Conservation (phyloP, 30 jellyfish, hydroid and myxozoan species). For the Aurelia sp. region DNA sequence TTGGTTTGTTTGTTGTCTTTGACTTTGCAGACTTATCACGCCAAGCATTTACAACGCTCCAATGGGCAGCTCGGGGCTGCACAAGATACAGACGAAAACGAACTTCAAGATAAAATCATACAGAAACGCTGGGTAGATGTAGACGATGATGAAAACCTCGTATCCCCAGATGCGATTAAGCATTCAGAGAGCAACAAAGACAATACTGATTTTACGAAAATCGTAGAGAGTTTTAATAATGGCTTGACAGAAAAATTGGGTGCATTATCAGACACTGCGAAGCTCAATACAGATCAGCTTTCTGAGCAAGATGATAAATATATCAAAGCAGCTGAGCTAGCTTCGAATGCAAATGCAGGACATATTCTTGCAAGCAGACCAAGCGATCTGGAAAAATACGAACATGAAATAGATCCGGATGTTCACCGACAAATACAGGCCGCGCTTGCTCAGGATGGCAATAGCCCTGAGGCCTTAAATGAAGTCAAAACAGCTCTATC, state of each 20-base stretch:
- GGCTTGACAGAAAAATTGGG: constrained; percentile 56
- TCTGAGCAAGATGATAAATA: constrained; percentile 58
- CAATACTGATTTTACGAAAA: constrained; percentile 59
- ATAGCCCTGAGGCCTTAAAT: constrained; percentile 47
- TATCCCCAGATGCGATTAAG: constrained; percentile 35
- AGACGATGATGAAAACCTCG: constrained; percentile 54
- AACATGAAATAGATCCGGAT: constrained; percentile 59
- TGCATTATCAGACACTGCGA: constrained; percentile 36
- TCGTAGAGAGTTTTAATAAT: constrained; percentile 56
- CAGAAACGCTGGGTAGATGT: constrained; percentile 72
- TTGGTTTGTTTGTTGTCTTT: constrained; percentile 27
- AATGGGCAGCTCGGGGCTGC: constrained; percentile 15
- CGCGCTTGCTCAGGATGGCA: constrained; percentile 69
- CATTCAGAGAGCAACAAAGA: constrained; percentile 54
- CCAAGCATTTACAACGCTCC: constrained; percentile 37
- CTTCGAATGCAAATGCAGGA: neutral
- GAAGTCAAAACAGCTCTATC: constrained; percentile 48
- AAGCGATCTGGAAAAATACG: constrained; percentile 37
- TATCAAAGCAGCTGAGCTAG: constrained; percentile 51
- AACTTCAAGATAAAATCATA: neutral
- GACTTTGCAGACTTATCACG: neutral
- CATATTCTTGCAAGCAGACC: constrained; percentile 28
- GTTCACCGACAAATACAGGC: constrained; percentile 65
- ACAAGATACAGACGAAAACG: neutral
- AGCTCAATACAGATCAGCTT: constrained; percentile 20